Conservation (phyloP, 2,797 vertebrate genomes). For the Ctenochaetus hawaiiensis region DNA sequence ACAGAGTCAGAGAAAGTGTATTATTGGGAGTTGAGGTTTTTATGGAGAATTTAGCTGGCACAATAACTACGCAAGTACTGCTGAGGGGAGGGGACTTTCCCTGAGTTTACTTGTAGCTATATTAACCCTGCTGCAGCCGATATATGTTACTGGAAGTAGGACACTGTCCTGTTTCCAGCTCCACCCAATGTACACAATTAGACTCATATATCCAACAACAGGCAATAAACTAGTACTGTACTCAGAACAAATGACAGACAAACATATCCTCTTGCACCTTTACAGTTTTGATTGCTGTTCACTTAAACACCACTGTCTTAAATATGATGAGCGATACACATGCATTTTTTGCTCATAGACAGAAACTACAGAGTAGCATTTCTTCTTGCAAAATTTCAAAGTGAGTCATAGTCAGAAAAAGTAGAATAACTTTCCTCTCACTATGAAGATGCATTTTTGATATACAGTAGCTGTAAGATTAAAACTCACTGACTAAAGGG, state of each 20-base stretch:
- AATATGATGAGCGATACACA: too few species aligned
- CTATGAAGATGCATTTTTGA: too few species aligned
- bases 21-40: slow-evolving; percentile 47
- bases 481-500: too few species aligned
- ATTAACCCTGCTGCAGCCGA: slow-evolving; percentile 53
- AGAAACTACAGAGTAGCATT: too few species aligned
- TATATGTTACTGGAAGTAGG: slow-evolving; percentile 38
- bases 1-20: slow-evolving; percentile 19
- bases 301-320: too few species aligned
- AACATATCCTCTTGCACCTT: not conserved
- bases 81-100: slow-evolving; percentile 26
- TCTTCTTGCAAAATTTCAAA: too few species aligned
- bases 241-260: slow-evolving; percentile 12
- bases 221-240: slow-evolving; percentile 1
- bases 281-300: too few species aligned
- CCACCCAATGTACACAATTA: slow-evolving; percentile 10
- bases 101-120: slow-evolving; percentile 39
- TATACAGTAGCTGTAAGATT: too few species aligned
- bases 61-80: slow-evolving; percentile 42
- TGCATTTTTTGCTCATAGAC: too few species aligned
- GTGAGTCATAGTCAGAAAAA: too few species aligned
- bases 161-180: slow-evolving; percentile 27
- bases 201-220: slow-evolving; percentile 14
- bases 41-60: slow-evolving; percentile 39
- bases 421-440: too few species aligned